phyloP scores from a whole-genome alignment of 2,888 invertebrate species.

The Agonopterix subpropinquella region DNA sequence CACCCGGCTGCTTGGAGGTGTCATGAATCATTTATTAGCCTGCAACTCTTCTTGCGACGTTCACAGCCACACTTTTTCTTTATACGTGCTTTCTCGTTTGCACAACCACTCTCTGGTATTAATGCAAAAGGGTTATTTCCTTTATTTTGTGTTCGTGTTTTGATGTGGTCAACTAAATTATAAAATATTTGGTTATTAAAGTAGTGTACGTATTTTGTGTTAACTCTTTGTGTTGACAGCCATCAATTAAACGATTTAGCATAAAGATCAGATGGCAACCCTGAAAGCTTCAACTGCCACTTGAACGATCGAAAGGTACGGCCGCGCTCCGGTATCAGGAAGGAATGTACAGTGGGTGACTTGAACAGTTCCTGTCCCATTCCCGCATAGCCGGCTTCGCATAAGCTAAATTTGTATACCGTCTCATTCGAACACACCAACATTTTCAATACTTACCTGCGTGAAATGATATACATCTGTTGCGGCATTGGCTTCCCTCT shows the following conservation, averaged over 20 bases:
- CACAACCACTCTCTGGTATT: too few species aligned
- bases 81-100: slow-evolving; percentile 2
- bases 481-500: slow-evolving; percentile 57
- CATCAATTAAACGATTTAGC: not conserved
- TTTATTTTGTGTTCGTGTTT: too few species aligned
- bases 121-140: too few species aligned
- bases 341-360: slow-evolving; percentile 75
- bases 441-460: slow-evolving; percentile 75
- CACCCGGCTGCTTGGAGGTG: slow-evolving; percentile 14
- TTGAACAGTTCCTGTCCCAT: slow-evolving; percentile 67
- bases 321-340: slow-evolving; percentile 71
- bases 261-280: slow-evolving; percentile 40
- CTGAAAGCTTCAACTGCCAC: slow-evolving; percentile 75
- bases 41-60: slow-evolving; percentile 9
- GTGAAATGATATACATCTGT: slow-evolving; percentile 75
- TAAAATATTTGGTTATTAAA: too few species aligned
- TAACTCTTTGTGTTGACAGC: too few species aligned
- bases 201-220: too few species aligned
- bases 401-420: slow-evolving; percentile 63
- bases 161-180: too few species aligned
- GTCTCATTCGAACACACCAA: slow-evolving; percentile 67
- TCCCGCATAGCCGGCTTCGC: slow-evolving; percentile 63
- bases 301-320: slow-evolving; percentile 76
- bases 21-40: slow-evolving; percentile 30
- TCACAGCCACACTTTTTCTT: slow-evolving; percentile 4